Percentiles rank a stretch among this genome's conserved stretches.
Evolutionary conservation across 2,888 invertebrate genomes (phyloP).

Genomic region (Dinocampus coccinellae): DNA sequence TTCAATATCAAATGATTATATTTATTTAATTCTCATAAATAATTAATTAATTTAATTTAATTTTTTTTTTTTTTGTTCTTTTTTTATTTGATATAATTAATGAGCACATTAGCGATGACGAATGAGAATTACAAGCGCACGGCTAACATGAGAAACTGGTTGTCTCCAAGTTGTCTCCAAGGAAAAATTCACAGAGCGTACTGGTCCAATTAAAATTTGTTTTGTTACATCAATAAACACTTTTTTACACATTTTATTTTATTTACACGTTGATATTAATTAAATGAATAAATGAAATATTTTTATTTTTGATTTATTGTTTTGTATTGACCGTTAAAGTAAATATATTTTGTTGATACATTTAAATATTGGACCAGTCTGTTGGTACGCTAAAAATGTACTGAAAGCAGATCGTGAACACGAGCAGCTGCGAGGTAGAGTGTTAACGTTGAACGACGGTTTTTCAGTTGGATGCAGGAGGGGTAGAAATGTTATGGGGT

Average conservation of each 20-base stretch:
- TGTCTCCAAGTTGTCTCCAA: conserved; percentile 56
- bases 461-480: conserved; percentile 45
- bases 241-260: conserved; percentile 40
- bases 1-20: neutral
- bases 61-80: neutral
- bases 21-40: too few species aligned
- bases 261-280: neutral
- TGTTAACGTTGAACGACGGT: conserved; percentile 33
- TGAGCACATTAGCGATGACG: conserved; percentile 36
- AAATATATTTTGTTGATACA: neutral
- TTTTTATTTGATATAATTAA: neutral
- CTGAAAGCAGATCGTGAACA: conserved; percentile 32
- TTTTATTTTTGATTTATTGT: neutral
- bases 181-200: conserved; percentile 51
- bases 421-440: conserved; percentile 41
- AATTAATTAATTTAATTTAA: neutral
- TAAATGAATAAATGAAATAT: neutral
- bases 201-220: conserved; percentile 36
- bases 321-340: neutral
- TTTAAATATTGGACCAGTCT: neutral
- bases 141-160: conserved; percentile 54
- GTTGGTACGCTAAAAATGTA: conserved; percentile 19
- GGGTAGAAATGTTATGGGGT: conserved; percentile 63
- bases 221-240: conserved; percentile 14
- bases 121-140: conserved; percentile 54